Evolutionary conservation across 35 echinoderm and acorn worm species (phyloP).

Genomic region (Acanthaster planci): DNA sequence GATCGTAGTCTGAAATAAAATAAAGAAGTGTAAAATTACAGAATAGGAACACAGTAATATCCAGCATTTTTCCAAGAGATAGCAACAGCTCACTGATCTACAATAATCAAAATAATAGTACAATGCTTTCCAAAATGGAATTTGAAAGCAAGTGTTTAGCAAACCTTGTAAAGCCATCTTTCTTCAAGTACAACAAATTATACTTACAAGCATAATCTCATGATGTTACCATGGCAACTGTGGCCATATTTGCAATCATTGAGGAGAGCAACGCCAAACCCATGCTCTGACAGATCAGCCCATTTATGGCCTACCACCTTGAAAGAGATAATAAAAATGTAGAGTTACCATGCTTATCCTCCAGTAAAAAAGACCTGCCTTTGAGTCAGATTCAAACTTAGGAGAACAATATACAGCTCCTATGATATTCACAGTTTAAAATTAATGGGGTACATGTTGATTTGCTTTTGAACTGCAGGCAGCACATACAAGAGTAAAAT

Average conservation of each 20-base stretch:
- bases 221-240: constrained; percentile 63
- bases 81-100: too few relatives aligned
- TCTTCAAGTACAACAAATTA: background rate
- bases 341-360: background rate
- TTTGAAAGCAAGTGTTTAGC: background rate
- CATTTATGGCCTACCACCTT: constrained; percentile 95
- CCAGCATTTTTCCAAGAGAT: too few relatives aligned
- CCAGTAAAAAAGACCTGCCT: background rate
- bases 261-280: constrained; percentile 79
- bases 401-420: too few relatives aligned
- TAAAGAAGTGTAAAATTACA: background rate
- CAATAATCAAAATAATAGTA: too few relatives aligned
- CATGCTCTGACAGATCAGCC: constrained; percentile 80
- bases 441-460: too few relatives aligned
- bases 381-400: too few relatives aligned
- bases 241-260: constrained; percentile 95
- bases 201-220: constrained; percentile 86
- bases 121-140: too few relatives aligned
- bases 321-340: background rate
- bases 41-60: too few relatives aligned
- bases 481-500: too few relatives aligned
- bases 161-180: background rate
- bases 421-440: too few relatives aligned
- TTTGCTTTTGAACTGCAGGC: too few relatives aligned
- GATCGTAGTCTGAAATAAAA: constrained; percentile 61